Evolutionary conservation across 2,888 invertebrate species (phyloP), one percentile per base, ranked within the genome.

Genomic region (Stomorhina lunata): DNA sequence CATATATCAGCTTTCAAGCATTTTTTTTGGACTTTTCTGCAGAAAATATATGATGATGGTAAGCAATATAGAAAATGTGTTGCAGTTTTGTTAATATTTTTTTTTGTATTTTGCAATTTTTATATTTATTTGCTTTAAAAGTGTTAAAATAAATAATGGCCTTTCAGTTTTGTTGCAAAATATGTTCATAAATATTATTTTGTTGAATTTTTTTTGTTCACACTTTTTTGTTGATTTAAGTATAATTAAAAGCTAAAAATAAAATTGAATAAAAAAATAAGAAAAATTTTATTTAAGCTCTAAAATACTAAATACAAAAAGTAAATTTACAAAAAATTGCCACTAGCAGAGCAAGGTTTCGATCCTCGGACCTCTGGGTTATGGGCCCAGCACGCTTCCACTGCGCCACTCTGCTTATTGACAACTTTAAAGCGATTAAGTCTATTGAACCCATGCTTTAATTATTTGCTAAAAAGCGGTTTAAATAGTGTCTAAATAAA

Each of bases 301-400:
- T n/a, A 32, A 61, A 27, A 40, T n/a, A 4, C 50, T 34, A 29
- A n/a, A n/a, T 20, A 29, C 22, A 45, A 45, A 37, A 40, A 55
- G 4, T 29, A 43, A 43, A 25, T 32, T 25, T 37, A 45, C 22
- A 45, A 77, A 77, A 43, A 53, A 22, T 1, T 4, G 1, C 43
- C 2, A 65, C 50, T 90, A 91, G 91, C 91, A 91, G 91, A 91
- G 88, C 91, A 89, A 91, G 90, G 91, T 91, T 91, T 91, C 91
- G 91, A 91, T 91, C 91, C 90, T 91, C 91, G 91, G 91, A 91
- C 91, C 91, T 91, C 91, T 91, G 91, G 91, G 94, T 94, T 94
- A 94, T 94, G 94, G 94, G 94, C 94, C 94, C 94, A 94, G 94
- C 94, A 94, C 94, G 94, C 94, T 94, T 94, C 94, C 94, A 94